Evolutionary conservation across 2,797 vertebrate species (phyloP).

Genomic region (Serranus cabrilla): DNA sequence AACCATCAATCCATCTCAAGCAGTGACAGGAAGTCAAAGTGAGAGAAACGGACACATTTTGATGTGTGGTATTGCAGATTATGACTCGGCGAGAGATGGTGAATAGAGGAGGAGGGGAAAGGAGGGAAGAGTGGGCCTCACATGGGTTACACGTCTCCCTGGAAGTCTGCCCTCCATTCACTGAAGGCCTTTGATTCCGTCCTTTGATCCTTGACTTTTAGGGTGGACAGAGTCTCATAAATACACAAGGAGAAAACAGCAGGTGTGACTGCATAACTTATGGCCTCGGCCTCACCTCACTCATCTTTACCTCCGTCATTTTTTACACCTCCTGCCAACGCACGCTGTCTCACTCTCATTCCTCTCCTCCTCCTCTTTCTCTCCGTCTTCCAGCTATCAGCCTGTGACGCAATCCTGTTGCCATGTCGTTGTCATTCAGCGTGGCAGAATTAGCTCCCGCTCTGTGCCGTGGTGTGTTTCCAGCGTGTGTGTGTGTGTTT

Average conservation of each 20-base stretch:
- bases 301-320: constrained; percentile 62
- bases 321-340: constrained; percentile 50
- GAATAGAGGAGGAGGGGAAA: constrained; percentile 1
- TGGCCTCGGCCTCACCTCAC: constrained; percentile 61
- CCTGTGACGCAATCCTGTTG: constrained; percentile 81
- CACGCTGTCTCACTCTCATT: constrained; percentile 27
- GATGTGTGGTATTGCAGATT: constrained; percentile 7
- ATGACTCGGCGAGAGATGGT: neutral
- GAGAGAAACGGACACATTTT: constrained; percentile 10
- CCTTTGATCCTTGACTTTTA: constrained; percentile 79
- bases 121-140: neutral
- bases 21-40: neutral
- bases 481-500: neutral
- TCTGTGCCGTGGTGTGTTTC: constrained; percentile 27
- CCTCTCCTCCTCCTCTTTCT: constrained; percentile 33
- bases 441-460: constrained; percentile 74
- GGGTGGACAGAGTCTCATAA: constrained; percentile 74
- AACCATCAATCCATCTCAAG: neutral
- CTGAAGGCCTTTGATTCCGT: constrained; percentile 65
- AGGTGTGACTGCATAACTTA: constrained; percentile 77
- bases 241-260: constrained; percentile 73
- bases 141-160: constrained; percentile 39
- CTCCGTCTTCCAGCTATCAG: constrained; percentile 62
- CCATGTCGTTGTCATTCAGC: constrained; percentile 79
- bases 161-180: constrained; percentile 57